Conservation (phyloP, 2,797 vertebrate species). For the Lacerta agilis region DNA sequence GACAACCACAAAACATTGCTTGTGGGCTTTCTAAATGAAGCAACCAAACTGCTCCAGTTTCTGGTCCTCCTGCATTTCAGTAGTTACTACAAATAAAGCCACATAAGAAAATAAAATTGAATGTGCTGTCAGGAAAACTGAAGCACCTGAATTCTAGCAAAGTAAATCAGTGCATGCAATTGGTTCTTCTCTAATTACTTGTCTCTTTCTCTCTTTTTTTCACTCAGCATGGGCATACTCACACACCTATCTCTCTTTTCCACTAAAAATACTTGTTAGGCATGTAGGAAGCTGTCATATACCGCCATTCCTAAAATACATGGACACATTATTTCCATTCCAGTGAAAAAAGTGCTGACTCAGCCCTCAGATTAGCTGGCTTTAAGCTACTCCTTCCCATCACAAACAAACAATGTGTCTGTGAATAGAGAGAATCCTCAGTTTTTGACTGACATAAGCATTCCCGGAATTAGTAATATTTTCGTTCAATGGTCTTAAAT, state of each 20-base stretch:
- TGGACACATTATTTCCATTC: slow-evolving; percentile 7
- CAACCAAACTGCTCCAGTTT: not conserved
- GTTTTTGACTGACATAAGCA: not conserved
- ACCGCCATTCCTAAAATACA: not conserved
- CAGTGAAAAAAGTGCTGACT: not conserved
- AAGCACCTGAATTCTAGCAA: not conserved
- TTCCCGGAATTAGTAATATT: not conserved
- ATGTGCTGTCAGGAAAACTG: not conserved
- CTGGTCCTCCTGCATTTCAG: not conserved
- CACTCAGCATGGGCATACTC: too few relatives aligned
- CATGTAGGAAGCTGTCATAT: not conserved
- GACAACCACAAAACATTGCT: not conserved
- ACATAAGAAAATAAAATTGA: not conserved
- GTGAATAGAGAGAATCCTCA: not conserved
- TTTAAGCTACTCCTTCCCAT: not conserved
- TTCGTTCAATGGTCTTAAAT: not conserved
- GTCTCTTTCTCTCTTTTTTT: not conserved
- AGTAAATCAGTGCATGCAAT: not conserved
- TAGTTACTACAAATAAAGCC: not conserved
- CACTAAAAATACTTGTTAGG: not conserved
- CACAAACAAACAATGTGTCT: slow-evolving; percentile 34
- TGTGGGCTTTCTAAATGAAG: not conserved
- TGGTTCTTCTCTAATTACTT: not conserved
- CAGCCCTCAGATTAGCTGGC: not conserved
- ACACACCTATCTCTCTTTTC: not conserved